phyloP scores from a whole-genome alignment of 2,113 vertebrate species.

The Hippoglossus stenolepis region DNA sequence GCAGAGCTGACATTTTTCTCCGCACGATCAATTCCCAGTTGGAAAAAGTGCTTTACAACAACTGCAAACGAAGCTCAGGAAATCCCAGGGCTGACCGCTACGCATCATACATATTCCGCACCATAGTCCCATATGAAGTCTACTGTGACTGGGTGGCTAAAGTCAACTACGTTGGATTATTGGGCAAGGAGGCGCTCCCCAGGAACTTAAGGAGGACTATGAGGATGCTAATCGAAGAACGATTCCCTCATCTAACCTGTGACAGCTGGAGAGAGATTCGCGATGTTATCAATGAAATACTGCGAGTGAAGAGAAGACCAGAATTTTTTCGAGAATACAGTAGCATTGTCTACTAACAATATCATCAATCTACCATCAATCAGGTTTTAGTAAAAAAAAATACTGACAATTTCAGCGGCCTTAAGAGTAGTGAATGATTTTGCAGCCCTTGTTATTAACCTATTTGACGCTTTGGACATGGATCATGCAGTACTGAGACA shows the following conservation, averaged over 20 bases:
- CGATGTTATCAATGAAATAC: constrained; percentile 75
- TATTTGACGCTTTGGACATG: background rate
- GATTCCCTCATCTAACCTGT: constrained; percentile 67
- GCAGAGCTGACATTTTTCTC: constrained; percentile 72
- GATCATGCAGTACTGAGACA: background rate
- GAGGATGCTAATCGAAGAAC: constrained; percentile 69
- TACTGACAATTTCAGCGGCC: background rate
- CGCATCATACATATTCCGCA: constrained; percentile 77
- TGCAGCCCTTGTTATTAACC: background rate
- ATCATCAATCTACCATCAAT: background rate
- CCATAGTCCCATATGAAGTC: constrained; percentile 71
- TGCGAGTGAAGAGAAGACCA: constrained; percentile 72
- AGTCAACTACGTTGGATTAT: constrained; percentile 76
- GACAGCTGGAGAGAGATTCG: constrained; percentile 75
- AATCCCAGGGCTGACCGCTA: constrained; percentile 70
- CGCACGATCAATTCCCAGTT: constrained; percentile 64
- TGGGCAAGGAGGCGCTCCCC: constrained; percentile 75
- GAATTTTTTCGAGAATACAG: constrained; percentile 69
- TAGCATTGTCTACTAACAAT: background rate
- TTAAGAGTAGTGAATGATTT: background rate
- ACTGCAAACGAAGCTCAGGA: constrained; percentile 63
- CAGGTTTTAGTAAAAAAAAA: background rate
- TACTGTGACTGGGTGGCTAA: constrained; percentile 76
- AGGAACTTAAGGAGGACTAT: constrained; percentile 69
- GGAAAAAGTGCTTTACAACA: constrained; percentile 72